A percentile compares a stretch with the other conserved stretches of the same genome.
Conservation (phyloP, 1,140 invertebrate species). For the Meloidogyne exigua region DNA sequence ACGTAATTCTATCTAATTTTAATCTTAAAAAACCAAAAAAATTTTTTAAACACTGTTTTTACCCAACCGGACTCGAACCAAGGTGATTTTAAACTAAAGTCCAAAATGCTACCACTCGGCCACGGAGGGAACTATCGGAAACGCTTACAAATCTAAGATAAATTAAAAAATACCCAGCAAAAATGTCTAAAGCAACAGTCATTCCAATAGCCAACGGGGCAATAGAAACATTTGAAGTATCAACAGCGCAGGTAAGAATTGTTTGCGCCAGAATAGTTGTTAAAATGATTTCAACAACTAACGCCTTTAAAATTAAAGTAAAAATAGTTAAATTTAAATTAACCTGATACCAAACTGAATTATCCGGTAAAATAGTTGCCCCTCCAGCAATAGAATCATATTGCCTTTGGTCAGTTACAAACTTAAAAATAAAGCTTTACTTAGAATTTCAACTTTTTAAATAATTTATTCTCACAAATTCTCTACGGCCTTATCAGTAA, state of each 20-base stretch:
- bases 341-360: constrained; percentile 21
- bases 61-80: neutral
- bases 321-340: neutral
- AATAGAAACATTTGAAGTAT: constrained; percentile 21
- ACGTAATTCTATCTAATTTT: too few species aligned
- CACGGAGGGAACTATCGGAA: too few species aligned
- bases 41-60: too few species aligned
- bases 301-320: constrained; percentile 30
- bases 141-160: neutral
- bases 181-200: constrained; percentile 36
- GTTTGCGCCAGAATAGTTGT: constrained; percentile 31
- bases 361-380: constrained; percentile 25
- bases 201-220: constrained; percentile 42
- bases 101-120: too few species aligned
- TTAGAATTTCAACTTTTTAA: too few species aligned
- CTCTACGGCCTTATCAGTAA: too few species aligned
- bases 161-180: constrained; percentile 47
- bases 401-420: constrained; percentile 37
- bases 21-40: neutral
- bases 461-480: too few species aligned
- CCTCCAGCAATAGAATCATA: constrained; percentile 30
- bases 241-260: constrained; percentile 29
- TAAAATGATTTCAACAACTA: constrained; percentile 27
- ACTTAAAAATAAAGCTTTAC: constrained; percentile 28
- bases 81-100: too few species aligned